Evolutionary conservation across 2,888 invertebrate species (phyloP), one percentile per base, ranked within the genome.

Genomic region (Litoditis marina): DNA sequence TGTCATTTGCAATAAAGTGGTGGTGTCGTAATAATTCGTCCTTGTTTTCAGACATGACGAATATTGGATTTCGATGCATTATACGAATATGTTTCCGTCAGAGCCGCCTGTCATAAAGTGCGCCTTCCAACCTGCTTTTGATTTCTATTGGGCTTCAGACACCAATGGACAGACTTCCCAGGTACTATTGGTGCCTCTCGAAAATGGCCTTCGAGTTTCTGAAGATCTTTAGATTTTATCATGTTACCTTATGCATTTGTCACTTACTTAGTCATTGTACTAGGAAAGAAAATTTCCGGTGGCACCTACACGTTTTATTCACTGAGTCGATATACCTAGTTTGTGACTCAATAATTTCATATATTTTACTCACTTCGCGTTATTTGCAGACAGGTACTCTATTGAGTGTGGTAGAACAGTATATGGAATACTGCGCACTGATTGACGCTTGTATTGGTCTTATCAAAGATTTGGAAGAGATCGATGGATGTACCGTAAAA

Each of bases 81-180:
- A 22, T 4, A 22, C 51, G 3, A 22, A 36, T 7, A 42, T 51
- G 30, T 62, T 62, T 27, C 62, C 62, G 7, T 3, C 11, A 2
- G 22, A 22, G 5, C n/a, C 30, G 2, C 62, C 62, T 8, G 28
- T 30, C 13, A 22, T 56, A 13, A 19, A 56, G 42, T 62, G 62
- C 32, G 13, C 42, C 44, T 62, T 27, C 30, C 56, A 47, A 22
- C 22, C 34, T 30, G 56, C 34, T 31, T 62, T 57, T 30, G 11
- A 22, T 19, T 56, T 57, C n/a, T 31, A 50, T 36, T 62, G 62
- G 62, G 34, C 27, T 8, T 1, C 2, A 2, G 27, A n/a, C 22
- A 55, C 28, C 7, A 8, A 7, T 4, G 6, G 19, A 16, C n/a
- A n/a, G n/a, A n/a, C n/a, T n/a, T n/a, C n/a, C n/a, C n/a, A n/a